Evolutionary conservation across 2,797 vertebrate genomes (phyloP).

Genomic region (Thaleichthys pacificus): DNA sequence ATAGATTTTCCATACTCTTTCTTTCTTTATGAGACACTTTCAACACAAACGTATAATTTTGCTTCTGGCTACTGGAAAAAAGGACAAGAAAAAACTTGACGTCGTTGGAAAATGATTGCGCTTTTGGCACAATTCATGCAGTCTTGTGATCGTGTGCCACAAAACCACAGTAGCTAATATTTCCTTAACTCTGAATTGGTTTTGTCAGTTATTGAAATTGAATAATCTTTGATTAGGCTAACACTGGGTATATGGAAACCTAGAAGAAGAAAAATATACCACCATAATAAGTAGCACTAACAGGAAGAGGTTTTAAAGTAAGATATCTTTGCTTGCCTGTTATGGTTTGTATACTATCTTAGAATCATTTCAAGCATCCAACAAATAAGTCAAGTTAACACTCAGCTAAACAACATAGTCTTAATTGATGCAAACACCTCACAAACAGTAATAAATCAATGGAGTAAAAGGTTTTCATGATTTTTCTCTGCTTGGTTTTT

Average conservation of each 20-base stretch:
- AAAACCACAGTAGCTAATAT: not conserved
- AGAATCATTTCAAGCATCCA: not conserved
- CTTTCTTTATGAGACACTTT: not conserved
- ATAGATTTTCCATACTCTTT: slow-evolving; percentile 1
- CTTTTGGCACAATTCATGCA: not conserved
- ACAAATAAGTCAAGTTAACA: too few relatives aligned
- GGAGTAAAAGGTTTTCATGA: not conserved
- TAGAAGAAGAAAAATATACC: not conserved
- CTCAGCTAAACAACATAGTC: too few relatives aligned
- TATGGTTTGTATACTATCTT: not conserved
- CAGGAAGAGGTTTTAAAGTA: not conserved
- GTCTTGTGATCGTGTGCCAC: not conserved
- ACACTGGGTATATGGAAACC: not conserved
- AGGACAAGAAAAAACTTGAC: not conserved
- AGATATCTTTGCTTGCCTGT: not conserved
- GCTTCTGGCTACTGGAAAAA: not conserved
- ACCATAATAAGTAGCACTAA: not conserved
- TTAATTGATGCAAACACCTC: too few relatives aligned
- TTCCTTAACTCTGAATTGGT: not conserved
- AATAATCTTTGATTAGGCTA: not conserved
- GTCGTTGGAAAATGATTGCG: slow-evolving; percentile 2
- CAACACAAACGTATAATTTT: slow-evolving; percentile 9
- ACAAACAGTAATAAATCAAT: not conserved
- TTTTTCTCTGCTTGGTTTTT: not conserved
- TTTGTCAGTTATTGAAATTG: not conserved